Evolutionary conservation across 2,888 invertebrate species (phyloP), one percentile per base, ranked within the genome.

Genomic region (Tanytarsus gracilentus): DNA sequence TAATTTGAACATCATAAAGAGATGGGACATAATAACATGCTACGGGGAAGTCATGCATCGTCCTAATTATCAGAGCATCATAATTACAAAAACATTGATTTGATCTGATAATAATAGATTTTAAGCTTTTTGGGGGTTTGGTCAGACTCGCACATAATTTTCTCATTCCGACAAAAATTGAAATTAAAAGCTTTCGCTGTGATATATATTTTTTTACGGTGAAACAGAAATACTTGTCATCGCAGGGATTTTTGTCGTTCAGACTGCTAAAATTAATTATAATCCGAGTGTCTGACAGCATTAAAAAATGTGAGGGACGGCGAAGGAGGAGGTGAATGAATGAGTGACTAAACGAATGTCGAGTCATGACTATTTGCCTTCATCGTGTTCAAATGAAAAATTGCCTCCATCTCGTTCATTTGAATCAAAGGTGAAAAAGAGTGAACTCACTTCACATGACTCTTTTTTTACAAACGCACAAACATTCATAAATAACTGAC

Each of bases 31-130:
- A 26, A 39, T 8, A 18, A 25, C 6, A 49, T 4, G 9, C 23
- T 25, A 14, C 26, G 27, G 14, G 26, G 33, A 21, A 50, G 26
- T 50, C 50, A 25, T 50, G 50, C 27, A 14, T n/a, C 26, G 27
- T 27, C 11, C 27, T 26, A 50, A 50, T 50, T 50, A 50, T 50
- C 25, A n/a, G 33, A 33, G 21, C n/a, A 21, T 50, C 25, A 50
- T 50, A 50, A 50, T 50, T 50, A 25, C 26, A 25, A 5, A 50
- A 50, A 26, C 50, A 50, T 50, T 50, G 50, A 50, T 25, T 50
- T 27, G 50, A n/a, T 27, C 25, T 27, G 27, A 50, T 26, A 25
- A 9, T 8, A 26, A 25, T 25, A 26, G n/a, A 44, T 18, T 21
- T 18, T 44, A 44, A 16, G 4, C 21, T 29, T 7, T 7, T 29